Base-by-base conservation (phyloP, 2,113 vertebrate species). In the Lepidothrix coronata region DNA sequence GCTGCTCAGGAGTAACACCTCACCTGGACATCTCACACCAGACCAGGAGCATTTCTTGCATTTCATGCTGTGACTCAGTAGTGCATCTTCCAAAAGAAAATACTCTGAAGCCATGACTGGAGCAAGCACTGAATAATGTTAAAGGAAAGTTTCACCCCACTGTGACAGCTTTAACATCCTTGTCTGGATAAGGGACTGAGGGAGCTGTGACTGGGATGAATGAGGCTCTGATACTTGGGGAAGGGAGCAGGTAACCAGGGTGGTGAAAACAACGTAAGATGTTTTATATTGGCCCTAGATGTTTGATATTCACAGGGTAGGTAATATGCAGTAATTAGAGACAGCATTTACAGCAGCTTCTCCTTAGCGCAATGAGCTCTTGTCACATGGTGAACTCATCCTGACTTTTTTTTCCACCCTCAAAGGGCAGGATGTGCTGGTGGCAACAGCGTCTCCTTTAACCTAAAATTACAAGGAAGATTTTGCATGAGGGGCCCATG, bases 171-270 rank as follows among this genome's bases (percentile, higher is more conserved):
- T 58, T 49, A 41, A 19, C 4, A 4, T 68, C 44, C 11, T 51
- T 33, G 12, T 22, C 41, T 48, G 11, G 17, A 6, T 70, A 49
- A 62, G 54, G 55, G n/a, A 35, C n/a, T 31, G 63, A 68, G 25
- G 52, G 35, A 62, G 44, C 48, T 55, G 48, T 14, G 48, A 19
- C 13, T 35, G 51, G 3, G 46, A 23, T 20, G 43, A 58, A 57
- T 1, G 7, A 21, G 27, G 6, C 18, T 59, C 30, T 3, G 1
- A 3, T 51, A 41, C 58, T 7, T 52, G 8, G 31, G 37, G n/a
- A 74, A 55, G 22, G 16, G n/a, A 83, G 30, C 5, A 30, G 17
- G 19, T 84, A 62, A 21, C 19, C 4, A 27, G 35, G n/a, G n/a
- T 25, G 16, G 15, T 44, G 41, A 66, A 79, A 37, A 73, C n/a